phyloP scores from a whole-genome alignment of 2,888 invertebrate species.

The Dryocosmus kuriphilus region DNA sequence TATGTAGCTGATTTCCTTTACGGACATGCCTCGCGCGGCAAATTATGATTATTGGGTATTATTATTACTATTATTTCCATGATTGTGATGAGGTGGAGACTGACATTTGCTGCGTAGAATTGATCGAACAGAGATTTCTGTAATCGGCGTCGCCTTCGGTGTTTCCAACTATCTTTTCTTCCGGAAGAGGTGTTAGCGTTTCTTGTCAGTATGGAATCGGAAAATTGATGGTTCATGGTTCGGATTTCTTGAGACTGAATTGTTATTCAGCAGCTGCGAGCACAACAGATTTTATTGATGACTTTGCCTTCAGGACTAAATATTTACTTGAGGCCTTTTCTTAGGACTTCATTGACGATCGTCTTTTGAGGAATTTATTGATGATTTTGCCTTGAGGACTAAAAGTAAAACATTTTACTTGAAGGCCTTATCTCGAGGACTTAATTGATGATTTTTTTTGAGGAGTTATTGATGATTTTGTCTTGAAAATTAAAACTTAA shows the following conservation, averaged over 20 bases:
- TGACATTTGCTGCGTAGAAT: neutral
- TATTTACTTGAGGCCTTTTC: no score
- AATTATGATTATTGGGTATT: slow-evolving; percentile 22
- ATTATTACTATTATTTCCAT: slow-evolving; percentile 9
- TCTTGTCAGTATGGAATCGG: neutral
- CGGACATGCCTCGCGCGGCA: neutral
- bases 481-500: no score
- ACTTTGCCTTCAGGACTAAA: no score
- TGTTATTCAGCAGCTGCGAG: neutral
- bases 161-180: neutral
- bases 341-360: no score
- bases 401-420: no score
- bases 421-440: no score
- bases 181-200: neutral
- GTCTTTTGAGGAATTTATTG: no score
- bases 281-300: no score
- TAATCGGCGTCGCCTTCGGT: neutral
- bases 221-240: slow-evolving; percentile 2
- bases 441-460: no score
- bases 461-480: no score
- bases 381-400: no score
- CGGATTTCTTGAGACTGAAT: neutral
- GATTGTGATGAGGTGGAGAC: neutral
- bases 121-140: neutral
- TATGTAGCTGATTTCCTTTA: slow-evolving; percentile 4